phyloP scores from a whole-genome alignment of 2,888 invertebrate genomes.

The Baronia brevicornis region DNA sequence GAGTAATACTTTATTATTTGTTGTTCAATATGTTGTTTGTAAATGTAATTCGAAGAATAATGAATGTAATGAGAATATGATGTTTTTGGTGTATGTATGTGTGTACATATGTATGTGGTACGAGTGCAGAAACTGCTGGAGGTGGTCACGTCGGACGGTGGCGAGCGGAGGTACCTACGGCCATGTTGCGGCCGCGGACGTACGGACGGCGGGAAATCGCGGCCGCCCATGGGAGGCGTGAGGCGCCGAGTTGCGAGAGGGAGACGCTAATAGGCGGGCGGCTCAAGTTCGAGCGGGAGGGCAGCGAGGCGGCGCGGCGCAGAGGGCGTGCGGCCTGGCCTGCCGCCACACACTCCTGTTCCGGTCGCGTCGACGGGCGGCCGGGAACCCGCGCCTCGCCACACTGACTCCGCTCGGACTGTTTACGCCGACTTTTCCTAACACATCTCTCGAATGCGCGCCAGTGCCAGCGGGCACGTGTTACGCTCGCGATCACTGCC shows the following conservation, averaged over 20 bases:
- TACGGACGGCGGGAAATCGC: conserved; percentile 68
- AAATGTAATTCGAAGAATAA: too few relatives aligned
- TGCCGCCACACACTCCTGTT: conserved; percentile 70
- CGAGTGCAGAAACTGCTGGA: conserved; percentile 19
- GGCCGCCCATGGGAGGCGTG: conserved; percentile 74
- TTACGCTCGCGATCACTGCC: conserved; percentile 62
- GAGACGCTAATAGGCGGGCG: conserved; percentile 39
- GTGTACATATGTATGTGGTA: too few relatives aligned
- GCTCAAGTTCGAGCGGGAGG: conserved; percentile 46
- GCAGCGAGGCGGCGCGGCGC: conserved; percentile 75
- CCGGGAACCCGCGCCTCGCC: conserved; percentile 69
- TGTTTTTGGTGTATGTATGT: too few relatives aligned
- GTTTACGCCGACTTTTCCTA: conserved; percentile 57
- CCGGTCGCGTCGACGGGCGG: conserved; percentile 74
- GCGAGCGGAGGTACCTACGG: conserved; percentile 49
- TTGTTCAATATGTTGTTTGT: too few relatives aligned
- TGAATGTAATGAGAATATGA: too few relatives aligned
- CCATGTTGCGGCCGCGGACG: conserved; percentile 61
- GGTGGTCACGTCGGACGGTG: conserved; percentile 39
- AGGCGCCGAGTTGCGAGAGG: conserved; percentile 49
- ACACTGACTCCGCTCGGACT: conserved; percentile 57
- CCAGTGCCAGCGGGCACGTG: conserved; percentile 67
- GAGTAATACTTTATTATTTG: too few relatives aligned
- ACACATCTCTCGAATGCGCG: conserved; percentile 67
- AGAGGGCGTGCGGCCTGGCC: conserved; percentile 71